Evolutionary conservation across 2,113 vertebrate species (phyloP), one percentile per base, ranked within the genome.

Genomic region (Prochilodus magdalenae): DNA sequence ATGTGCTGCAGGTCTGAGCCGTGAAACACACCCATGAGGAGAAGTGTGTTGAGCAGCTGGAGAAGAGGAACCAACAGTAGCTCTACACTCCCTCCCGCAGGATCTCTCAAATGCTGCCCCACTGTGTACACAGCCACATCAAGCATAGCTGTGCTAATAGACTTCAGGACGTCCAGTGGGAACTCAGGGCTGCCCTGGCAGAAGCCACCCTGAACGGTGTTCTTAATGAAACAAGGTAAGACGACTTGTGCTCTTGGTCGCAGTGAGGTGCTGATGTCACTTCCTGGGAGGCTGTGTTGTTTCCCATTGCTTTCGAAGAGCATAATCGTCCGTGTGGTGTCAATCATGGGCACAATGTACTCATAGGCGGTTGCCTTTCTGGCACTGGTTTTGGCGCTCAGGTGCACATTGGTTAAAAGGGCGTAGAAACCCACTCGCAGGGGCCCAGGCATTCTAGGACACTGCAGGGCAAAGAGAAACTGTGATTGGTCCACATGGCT

Each of bases 271-370:
- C 95, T 95, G 49, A 53, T 47, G 57, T 80, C 73, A 51, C 57
- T 84, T 62, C 95, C 95, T 0, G 95, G 95, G 22, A 96, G 92
- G 27, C 95, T 94, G 0, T 96, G 95, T 11, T 92, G 93, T 83
- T 94, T 95, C 70, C 89, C 93, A 84, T 93, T 82, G 71, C 92
- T 90, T 0, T 94, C 93, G 89, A 93, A 95, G 26, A 98, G 94
- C 13, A 94, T 95, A 89, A 96, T 94, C 80, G 93, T 94, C 86
- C 93, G 96, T 1, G 95, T 96, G 84, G 96, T 93, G 20, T 96
- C 94, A 0, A 95, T 96, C 96, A 98, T 95, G n/a, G 97, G 97
- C 62, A 98, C 95, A 15, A 98, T 96, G 90, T 96, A 98, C 88
- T 99, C 97, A 18, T 92, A 94, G 91, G 95, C 97, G 96, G 96